These are phyloP conservation scores for Galeopsomyia nigrocyanea DNA, from an alignment of 2,888 invertebrate genomes.

Conservation along the genomic window DNA sequence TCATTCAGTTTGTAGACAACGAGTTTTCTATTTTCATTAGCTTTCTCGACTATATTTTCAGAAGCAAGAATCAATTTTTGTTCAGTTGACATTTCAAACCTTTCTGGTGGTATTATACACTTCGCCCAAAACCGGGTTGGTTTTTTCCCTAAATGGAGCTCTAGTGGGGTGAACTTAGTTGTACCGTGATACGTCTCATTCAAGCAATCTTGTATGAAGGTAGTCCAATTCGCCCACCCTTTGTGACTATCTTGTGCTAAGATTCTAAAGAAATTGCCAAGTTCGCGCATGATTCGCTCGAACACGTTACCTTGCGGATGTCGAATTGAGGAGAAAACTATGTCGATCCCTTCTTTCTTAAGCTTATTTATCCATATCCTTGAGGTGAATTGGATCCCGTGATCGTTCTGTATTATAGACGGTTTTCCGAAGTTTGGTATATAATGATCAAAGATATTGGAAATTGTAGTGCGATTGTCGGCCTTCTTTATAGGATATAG, in stretches of 20 bases:
- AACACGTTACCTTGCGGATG: conserved; percentile 8
- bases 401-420: conserved; percentile 7
- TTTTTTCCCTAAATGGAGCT: not conserved
- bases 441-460: conserved; percentile 33
- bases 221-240: not conserved
- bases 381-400: conserved; percentile 25
- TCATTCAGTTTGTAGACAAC: not conserved
- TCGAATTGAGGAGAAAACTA: not conserved
- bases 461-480: conserved; percentile 23
- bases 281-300: not conserved
- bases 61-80: not conserved
- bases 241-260: not conserved
- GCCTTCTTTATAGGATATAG: conserved; percentile 42
- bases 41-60: not conserved
- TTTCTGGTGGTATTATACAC: not conserved
- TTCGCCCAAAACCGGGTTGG: conserved; percentile 6
- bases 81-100: not conserved
- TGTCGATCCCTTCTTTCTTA: not conserved
- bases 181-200: conserved; percentile 1
- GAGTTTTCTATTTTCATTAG: not conserved
- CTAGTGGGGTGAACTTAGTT: not conserved
- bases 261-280: not conserved
- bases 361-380: not conserved
- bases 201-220: not conserved
- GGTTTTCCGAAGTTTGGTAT: conserved; percentile 30